Evolutionary conservation across 2,888 invertebrate species (phyloP).

Genomic region (Drosophila siamana): DNA sequence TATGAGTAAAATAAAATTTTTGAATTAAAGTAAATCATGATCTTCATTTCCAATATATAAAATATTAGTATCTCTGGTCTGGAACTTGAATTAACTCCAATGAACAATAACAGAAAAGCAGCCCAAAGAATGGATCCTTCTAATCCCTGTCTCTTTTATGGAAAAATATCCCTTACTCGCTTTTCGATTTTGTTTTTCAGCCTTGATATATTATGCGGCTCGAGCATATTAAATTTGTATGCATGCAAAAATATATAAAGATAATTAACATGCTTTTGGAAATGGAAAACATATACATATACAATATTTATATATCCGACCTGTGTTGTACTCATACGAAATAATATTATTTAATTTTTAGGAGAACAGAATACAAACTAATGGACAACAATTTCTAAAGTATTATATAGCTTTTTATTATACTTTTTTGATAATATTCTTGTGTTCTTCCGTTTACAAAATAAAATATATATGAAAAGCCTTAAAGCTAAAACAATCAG

Average conservation of each 20-base stretch:
- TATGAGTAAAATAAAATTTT: too few relatives aligned
- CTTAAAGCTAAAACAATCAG: background rate
- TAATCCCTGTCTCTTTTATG: too few relatives aligned
- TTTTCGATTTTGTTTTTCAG: too few relatives aligned
- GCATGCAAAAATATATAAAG: background rate
- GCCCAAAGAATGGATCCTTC: too few relatives aligned
- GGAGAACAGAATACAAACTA: background rate
- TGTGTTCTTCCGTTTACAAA: background rate
- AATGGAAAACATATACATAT: background rate
- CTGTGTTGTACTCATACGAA: background rate
- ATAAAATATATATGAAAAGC: background rate
- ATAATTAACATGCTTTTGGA: slow-evolving; percentile 1
- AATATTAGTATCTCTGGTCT: too few relatives aligned
- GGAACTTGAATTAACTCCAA: too few relatives aligned
- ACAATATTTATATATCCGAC: background rate
- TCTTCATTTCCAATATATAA: too few relatives aligned
- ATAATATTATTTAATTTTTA: slow-evolving; percentile 1
- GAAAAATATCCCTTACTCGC: too few relatives aligned
- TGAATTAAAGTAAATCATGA: too few relatives aligned
- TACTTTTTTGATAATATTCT: background rate
- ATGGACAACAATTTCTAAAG: background rate
- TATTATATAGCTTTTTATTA: background rate
- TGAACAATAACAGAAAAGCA: too few relatives aligned
- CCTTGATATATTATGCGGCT: too few relatives aligned
- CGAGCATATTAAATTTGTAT: too few relatives aligned